Percentiles rank a stretch among this genome's conserved stretches.
Evolutionary conservation across 2,888 invertebrate species (phyloP).

Genomic region (Limnephilus marmoratus): DNA sequence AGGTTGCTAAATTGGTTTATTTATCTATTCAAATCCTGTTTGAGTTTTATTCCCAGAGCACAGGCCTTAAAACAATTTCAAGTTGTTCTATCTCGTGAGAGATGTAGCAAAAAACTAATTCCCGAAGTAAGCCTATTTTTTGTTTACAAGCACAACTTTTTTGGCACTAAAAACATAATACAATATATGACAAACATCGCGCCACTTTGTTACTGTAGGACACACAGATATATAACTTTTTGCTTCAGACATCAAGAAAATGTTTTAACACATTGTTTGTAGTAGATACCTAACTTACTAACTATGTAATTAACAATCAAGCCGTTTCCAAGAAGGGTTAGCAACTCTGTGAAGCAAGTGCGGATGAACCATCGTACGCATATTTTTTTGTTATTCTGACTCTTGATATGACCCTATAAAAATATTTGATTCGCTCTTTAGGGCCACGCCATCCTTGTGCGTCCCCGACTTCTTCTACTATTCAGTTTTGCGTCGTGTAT

Average conservation of each 20-base stretch:
- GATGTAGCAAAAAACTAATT: background rate
- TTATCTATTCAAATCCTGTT: background rate
- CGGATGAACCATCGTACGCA: no score
- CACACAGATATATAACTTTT: background rate
- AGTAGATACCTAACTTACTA: no score
- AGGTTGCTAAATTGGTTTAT: background rate
- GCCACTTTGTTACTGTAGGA: background rate
- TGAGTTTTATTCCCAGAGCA: background rate
- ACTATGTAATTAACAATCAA: no score
- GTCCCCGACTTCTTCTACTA: no score
- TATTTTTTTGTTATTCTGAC: no score
- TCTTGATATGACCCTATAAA: no score
- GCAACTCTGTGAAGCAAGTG: no score
- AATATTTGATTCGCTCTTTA: no score
- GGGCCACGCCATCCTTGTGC: no score
- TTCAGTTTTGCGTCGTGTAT: no score
- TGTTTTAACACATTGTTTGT: no score
- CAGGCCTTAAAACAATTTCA: background rate
- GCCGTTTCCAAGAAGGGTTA: no score
- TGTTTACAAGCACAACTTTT: background rate
- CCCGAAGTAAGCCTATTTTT: background rate
- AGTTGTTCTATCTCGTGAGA: background rate
- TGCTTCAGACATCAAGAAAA: background rate
- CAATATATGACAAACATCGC: background rate
- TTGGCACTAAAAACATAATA: background rate